A percentile compares a stretch with the other conserved stretches of the same genome.
phyloP scores from a whole-genome alignment of 2,888 invertebrate genomes.

The Drosophila siamana region DNA sequence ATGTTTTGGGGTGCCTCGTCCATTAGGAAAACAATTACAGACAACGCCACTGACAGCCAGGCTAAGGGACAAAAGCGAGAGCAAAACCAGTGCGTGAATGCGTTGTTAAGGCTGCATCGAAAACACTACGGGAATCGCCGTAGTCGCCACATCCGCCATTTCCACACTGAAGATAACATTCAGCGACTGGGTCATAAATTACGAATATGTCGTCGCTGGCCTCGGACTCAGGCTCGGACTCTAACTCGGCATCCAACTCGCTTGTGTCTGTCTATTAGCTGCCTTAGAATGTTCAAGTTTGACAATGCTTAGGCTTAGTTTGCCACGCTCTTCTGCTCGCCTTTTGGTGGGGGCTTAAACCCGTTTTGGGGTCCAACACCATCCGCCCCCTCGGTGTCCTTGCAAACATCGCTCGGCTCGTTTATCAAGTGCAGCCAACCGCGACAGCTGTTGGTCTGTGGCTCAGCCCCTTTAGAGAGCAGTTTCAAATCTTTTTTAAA shows the following conservation, averaged over 20 bases:
- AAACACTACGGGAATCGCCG: neutral
- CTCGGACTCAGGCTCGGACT: constrained; percentile 51
- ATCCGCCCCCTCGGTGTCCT: neutral
- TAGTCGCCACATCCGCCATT: constrained; percentile 14
- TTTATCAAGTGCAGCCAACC: constrained; percentile 66
- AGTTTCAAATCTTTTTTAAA: constrained; percentile 45
- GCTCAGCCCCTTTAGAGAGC: neutral
- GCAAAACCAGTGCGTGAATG: constrained; percentile 52
- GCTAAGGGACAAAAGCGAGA: constrained; percentile 46
- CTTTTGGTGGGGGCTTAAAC: constrained; percentile 21
- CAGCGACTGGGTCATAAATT: constrained; percentile 77
- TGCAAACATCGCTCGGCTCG: constrained; percentile 37
- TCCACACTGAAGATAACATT: constrained; percentile 62
- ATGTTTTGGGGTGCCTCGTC: constrained; percentile 68
- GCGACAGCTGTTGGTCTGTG: constrained; percentile 51
- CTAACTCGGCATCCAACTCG: constrained; percentile 39
- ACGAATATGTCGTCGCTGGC: constrained; percentile 76
- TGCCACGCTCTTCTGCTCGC: constrained; percentile 22
- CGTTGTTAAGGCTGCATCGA: constrained; percentile 4
- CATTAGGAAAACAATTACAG: constrained; percentile 80
- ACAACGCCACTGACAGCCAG: constrained; percentile 63
- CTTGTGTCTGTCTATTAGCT: constrained; percentile 83
- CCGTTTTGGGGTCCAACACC: constrained; percentile 13
- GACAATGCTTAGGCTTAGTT: constrained; percentile 70
- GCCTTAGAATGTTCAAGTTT: constrained; percentile 82